phyloP scores from a whole-genome alignment of 2,113 vertebrate species.

The Xenopus laevis region DNA sequence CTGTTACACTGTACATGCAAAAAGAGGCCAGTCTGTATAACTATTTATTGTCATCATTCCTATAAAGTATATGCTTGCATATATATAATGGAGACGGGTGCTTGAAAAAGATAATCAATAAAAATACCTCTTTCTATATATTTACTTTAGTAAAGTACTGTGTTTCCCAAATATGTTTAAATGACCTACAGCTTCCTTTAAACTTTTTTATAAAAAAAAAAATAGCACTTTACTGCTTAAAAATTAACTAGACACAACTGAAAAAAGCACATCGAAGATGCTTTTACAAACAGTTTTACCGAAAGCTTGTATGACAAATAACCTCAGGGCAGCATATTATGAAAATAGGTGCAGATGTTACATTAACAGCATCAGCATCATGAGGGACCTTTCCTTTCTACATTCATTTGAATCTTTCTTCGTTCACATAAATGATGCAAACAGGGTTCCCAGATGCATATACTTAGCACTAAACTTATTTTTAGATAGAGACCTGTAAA shows the following conservation, averaged over 20 bases:
- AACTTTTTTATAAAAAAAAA: background rate
- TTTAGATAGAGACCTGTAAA: slow-evolving; percentile 16
- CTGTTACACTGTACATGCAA: too few species aligned
- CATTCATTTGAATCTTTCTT: slow-evolving; percentile 20
- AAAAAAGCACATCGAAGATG: slow-evolving; percentile 3
- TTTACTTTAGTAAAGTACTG: too few species aligned
- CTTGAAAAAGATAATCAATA: too few species aligned
- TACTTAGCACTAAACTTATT: slow-evolving; percentile 29
- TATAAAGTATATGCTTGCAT: too few species aligned
- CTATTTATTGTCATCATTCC: too few species aligned
- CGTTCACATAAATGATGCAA: slow-evolving; percentile 36
- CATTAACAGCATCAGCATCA: slow-evolving; percentile 19
- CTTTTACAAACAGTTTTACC: background rate
- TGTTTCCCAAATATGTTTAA: too few species aligned
- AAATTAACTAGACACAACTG: slow-evolving; percentile 12
- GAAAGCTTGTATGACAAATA: slow-evolving; percentile 28
- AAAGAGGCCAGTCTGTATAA: too few species aligned
- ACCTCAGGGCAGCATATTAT: slow-evolving; percentile 17
- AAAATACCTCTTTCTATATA: too few species aligned
- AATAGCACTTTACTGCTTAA: background rate
- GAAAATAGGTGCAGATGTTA: slow-evolving; percentile 11
- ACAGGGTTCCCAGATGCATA: slow-evolving; percentile 13
- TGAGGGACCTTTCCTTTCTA: slow-evolving; percentile 23
- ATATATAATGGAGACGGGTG: too few species aligned
- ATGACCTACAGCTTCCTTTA: too few species aligned